Evolutionary conservation across 2,888 invertebrate genomes (phyloP), one percentile per base, ranked within the genome.

Genomic region (Yponomeuta cagnagella): DNA sequence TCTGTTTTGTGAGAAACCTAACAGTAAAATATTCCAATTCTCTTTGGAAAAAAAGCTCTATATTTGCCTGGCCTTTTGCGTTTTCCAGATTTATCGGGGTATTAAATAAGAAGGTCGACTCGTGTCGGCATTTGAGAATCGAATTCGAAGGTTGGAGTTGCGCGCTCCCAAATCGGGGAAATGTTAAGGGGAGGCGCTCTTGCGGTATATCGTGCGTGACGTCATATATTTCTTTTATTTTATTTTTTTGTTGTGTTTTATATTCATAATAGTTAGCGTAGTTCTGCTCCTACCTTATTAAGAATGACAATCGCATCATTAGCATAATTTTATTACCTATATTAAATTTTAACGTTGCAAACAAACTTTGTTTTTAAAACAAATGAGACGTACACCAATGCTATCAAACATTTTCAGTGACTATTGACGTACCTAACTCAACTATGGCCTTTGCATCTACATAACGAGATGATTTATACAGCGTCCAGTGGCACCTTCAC

Each of bases 111-210:
- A 23, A 68, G 68, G 68, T 68, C 68, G 68, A 48, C 64, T 30
- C 65, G 69, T 66, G 69, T 65, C 64, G 72, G 71, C 64, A 72
- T 72, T 72, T 71, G 70, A 72, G 69, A 72, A 72, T 72, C 72
- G 72, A 72, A 72, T 72, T 63, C 68, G 69, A 68, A 69, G 69
- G 33, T 33, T 23, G 70, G 67, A 71, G 71, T 71, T 71, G 71
- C 70, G 71, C 63, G 70, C 43, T 72, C 67, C 33, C 64, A 72
- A 72, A 72, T 70, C 69, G 69, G 63, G 67, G 70, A 70, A 70
- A 33, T 4, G 63, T 30, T 30, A 31, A 52, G 31, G 30, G 69
- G 31, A 12, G 31, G 33, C 31, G 65, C 31, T 10, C 12, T 33
- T 6, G 30, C 33, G 8, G 23, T 33, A 33, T 33, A 6, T 4